phyloP scores from a whole-genome alignment of 2,888 invertebrate genomes.

The Eristalis intricaria region DNA sequence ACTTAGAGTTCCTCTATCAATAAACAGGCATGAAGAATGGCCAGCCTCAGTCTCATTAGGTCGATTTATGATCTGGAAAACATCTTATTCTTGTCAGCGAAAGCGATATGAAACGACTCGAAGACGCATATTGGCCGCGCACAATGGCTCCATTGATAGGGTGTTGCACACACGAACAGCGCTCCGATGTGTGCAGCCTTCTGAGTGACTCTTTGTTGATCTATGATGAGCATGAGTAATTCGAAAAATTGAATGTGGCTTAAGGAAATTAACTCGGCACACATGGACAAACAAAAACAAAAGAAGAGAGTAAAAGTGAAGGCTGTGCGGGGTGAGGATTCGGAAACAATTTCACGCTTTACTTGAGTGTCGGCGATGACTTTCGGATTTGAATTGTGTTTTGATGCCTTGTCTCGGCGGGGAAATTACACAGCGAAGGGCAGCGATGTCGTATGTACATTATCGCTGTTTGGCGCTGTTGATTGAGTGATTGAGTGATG shows the following conservation, averaged over 20 bases:
- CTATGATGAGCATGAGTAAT: constrained; percentile 15
- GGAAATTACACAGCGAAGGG: not conserved
- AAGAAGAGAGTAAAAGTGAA: not conserved
- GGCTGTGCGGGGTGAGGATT: not conserved
- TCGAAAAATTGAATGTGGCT: not conserved
- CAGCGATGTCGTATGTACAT: not conserved
- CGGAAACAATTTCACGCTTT: not conserved
- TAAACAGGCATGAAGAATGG: not conserved
- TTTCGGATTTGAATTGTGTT: not conserved
- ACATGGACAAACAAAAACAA: constrained; percentile 21
- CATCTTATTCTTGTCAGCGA: not conserved
- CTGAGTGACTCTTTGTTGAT: not conserved
- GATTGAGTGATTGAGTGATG: not conserved
- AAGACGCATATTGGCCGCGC: not conserved
- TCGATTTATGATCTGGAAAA: not conserved
- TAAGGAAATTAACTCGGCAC: constrained; percentile 8
- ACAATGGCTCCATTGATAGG: not conserved
- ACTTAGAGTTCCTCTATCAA: not conserved
- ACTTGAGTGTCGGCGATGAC: not conserved
- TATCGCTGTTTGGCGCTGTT: not conserved
- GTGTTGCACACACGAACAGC: not conserved
- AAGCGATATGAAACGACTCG: not conserved
- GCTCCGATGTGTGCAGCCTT: not conserved
- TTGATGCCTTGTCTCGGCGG: not conserved
- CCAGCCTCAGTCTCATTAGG: not conserved